Percentiles rank a stretch among this genome's conserved stretches.
Evolutionary conservation across 2,888 invertebrate species (phyloP).

Genomic region (Eristalis arbustorum): DNA sequence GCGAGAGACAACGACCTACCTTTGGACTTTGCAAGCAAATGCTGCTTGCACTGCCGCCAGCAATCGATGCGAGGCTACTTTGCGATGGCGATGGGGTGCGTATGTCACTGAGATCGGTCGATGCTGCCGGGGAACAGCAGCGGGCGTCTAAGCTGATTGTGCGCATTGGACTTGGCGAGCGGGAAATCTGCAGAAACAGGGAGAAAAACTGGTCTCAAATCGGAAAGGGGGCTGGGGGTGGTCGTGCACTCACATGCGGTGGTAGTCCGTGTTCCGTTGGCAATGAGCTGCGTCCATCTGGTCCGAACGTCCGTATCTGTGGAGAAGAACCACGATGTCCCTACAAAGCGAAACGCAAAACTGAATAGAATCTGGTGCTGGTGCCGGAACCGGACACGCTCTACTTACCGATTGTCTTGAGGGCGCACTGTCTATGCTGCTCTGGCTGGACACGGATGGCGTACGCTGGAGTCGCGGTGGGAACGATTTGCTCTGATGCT

Average conservation of each 20-base stretch:
- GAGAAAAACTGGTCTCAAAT: not conserved
- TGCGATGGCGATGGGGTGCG: slow-evolving; percentile 86
- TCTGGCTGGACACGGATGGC: slow-evolving; percentile 90
- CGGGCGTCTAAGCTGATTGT: slow-evolving; percentile 89
- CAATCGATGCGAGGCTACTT: slow-evolving; percentile 85
- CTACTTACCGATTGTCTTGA: slow-evolving; percentile 82
- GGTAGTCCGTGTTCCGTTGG: slow-evolving; percentile 75
- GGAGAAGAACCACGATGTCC: slow-evolving; percentile 91
- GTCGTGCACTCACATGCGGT: slow-evolving; percentile 62
- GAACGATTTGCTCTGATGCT: slow-evolving; percentile 87
- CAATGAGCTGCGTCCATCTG: slow-evolving; percentile 86
- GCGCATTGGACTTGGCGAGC: slow-evolving; percentile 90
- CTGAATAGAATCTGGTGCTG: not conserved
- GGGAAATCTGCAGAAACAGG: slow-evolving; percentile 78
- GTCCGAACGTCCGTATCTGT: slow-evolving; percentile 90
- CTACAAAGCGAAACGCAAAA: slow-evolving; percentile 77
- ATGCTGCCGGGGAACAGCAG: slow-evolving; percentile 82
- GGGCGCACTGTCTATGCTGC: slow-evolving; percentile 89
- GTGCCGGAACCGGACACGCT: not conserved
- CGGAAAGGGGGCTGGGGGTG: not conserved
- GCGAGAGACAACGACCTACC: slow-evolving; percentile 86
- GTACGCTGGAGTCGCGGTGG: slow-evolving; percentile 87
- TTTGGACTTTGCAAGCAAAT: slow-evolving; percentile 75
- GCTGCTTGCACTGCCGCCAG: slow-evolving; percentile 76
- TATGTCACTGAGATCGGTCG: slow-evolving; percentile 79